Conservation (phyloP, 2,888 invertebrate species). For the Cantharis lateralis region DNA sequence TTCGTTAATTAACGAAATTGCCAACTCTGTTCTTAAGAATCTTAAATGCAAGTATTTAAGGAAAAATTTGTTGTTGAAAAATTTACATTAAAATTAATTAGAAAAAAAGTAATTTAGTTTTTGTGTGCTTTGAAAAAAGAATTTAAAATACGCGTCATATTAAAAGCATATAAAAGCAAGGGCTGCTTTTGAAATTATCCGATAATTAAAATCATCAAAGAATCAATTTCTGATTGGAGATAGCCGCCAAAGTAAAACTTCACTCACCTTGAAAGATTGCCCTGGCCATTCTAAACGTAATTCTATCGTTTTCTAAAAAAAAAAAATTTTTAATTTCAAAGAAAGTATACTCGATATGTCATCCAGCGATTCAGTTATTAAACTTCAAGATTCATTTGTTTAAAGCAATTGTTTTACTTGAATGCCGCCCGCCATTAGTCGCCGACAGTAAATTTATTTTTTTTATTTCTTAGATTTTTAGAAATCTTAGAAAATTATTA, state of each 20-base stretch:
- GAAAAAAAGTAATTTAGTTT: background rate
- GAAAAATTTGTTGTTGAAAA: background rate
- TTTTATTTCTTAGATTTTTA: too few species aligned
- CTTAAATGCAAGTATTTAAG: background rate
- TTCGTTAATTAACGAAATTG: background rate
- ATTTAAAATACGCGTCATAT: background rate
- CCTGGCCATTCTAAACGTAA: background rate
- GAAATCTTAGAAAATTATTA: too few species aligned
- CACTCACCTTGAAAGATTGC: background rate
- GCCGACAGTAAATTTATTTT: too few species aligned
- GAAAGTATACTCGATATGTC: too few species aligned
- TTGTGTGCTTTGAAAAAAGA: background rate
- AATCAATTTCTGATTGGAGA: background rate
- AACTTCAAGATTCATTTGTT: too few species aligned
- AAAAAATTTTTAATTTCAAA: too few species aligned
- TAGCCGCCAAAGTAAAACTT: background rate
- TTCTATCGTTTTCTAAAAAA: too few species aligned
- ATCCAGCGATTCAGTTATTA: too few species aligned
- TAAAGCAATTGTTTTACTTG: too few species aligned
- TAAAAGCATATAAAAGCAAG: background rate
- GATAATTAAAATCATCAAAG: background rate
- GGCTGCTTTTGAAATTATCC: background rate
- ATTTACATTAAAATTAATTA: background rate
- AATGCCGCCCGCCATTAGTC: too few species aligned
- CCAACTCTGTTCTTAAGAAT: background rate